Base-by-base conservation (phyloP, 23 tunicate species). In the Styela clava region DNA sequence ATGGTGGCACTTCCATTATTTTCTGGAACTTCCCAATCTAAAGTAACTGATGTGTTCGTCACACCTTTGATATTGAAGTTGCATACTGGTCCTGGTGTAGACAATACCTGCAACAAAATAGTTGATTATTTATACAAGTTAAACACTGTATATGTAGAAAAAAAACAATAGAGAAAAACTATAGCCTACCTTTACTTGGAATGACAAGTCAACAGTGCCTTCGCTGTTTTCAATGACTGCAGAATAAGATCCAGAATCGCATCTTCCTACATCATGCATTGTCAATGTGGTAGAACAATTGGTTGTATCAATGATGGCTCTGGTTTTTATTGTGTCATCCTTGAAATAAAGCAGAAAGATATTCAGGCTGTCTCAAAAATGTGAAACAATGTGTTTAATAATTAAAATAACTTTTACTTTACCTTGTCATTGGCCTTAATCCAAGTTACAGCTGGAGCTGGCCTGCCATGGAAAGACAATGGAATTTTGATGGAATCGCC, bases 11-110 rank as follows among this genome's bases (percentile, higher is more conserved):
- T 78, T 0, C 99, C 99, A 34, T 95, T 91, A 33, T 83, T 83
- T 64, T 86, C 88, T 9, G 99, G 99, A 3, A 85, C 73, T 24
- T 31, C 68, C 99, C 99, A 95, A 35, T 79, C 74, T 20, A 95
- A 80, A 2, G 70, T 65, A 3, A 79, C 86, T 0, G 81, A 78
- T 32, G 83, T 83, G 35, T 74, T 52, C 27, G 89, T 78, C 12
- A 90, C 82, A 21, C 90, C 99, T 34, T 64, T 51, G 56, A 90
- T 86, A 24, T 16, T 36, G 19, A 95, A 79, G 68, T 86, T 79
- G 20, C 31, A 16, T 9, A 95, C 99, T 24, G 91, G 86, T 69
- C 96, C 99, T n/a, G 99, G 91, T 33, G 92, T 95, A 67, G 85
- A 93, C 28, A 86, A 35, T 5, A 95, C 98, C 81, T 76, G 30